These are phyloP conservation scores for Itoplectis maculator DNA, from an alignment of 2,888 invertebrate species.

Conservation along the genomic window DNA sequence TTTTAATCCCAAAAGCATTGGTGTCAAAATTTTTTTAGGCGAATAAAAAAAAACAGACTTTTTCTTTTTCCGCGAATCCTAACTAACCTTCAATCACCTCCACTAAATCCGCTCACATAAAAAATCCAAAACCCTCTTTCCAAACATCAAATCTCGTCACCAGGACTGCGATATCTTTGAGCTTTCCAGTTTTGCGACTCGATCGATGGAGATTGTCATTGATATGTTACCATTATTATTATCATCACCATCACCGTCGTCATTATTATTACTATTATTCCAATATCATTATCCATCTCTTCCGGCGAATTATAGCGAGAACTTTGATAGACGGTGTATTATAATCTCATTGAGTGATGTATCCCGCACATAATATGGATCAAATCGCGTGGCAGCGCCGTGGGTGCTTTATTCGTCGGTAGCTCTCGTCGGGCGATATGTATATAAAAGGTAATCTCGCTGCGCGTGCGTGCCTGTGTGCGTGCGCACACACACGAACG, in stretches of 20 bases:
- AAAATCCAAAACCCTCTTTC: too few species aligned
- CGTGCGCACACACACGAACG: too few species aligned
- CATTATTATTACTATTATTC: constrained; percentile 19
- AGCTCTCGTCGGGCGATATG: not conserved
- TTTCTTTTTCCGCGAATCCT: too few species aligned
- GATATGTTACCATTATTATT: not conserved
- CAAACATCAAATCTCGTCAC: too few species aligned
- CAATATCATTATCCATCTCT: constrained; percentile 43
- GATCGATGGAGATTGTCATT: not conserved
- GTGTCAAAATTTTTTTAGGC: too few species aligned
- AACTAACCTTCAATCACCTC: too few species aligned
- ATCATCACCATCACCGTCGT: not conserved
- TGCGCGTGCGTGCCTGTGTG: not conserved
- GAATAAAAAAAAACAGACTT: too few species aligned
- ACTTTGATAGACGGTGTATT: constrained; percentile 56
- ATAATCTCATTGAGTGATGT: constrained; percentile 62
- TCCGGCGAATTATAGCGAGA: constrained; percentile 47
- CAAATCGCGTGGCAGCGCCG: constrained; percentile 43
- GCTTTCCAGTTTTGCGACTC: too few species aligned
- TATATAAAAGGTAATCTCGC: constrained; percentile 52
- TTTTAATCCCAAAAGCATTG: too few species aligned
- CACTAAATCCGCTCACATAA: too few species aligned
- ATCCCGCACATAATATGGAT: constrained; percentile 56
- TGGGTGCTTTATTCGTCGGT: constrained; percentile 32
- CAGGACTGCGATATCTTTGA: too few species aligned